Evolutionary conservation across 92 coral and sea anemone genomes (phyloP).

Genomic region (Palythoa grandis): DNA sequence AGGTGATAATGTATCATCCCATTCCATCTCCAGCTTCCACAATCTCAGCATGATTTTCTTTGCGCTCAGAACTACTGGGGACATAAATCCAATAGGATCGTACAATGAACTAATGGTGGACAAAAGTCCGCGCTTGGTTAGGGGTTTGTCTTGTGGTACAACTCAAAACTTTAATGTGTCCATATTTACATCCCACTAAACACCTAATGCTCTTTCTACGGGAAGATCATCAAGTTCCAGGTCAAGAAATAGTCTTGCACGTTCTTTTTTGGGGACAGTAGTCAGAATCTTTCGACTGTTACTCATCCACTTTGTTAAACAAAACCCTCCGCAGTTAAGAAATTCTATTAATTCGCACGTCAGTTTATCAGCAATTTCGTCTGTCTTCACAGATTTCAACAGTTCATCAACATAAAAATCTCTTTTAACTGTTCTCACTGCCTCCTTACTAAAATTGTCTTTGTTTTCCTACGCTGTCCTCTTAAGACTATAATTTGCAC

Average conservation of each 20-base stretch:
- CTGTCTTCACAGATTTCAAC: conserved; percentile 35
- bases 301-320: not conserved
- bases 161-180: no score
- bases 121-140: no score
- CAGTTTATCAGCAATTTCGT: conserved; percentile 37
- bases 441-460: conserved; percentile 46
- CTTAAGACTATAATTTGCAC: conserved; percentile 62
- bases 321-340: conserved; percentile 22
- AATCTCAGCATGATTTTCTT: not conserved
- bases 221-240: not conserved
- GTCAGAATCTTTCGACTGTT: not conserved
- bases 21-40: not conserved
- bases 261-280: not conserved
- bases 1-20: not conserved
- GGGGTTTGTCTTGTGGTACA: no score
- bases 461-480: conserved; percentile 62
- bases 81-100: not conserved
- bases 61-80: not conserved
- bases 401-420: conserved; percentile 65
- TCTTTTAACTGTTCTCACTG: conserved; percentile 57
- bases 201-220: no score
- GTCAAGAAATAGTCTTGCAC: not conserved
- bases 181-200: no score
- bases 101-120: not conserved
- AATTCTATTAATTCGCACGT: conserved; percentile 21